These are phyloP conservation scores for Sthenelais limicola DNA, from an alignment of 2,888 invertebrate genomes.

Conservation along the genomic window DNA sequence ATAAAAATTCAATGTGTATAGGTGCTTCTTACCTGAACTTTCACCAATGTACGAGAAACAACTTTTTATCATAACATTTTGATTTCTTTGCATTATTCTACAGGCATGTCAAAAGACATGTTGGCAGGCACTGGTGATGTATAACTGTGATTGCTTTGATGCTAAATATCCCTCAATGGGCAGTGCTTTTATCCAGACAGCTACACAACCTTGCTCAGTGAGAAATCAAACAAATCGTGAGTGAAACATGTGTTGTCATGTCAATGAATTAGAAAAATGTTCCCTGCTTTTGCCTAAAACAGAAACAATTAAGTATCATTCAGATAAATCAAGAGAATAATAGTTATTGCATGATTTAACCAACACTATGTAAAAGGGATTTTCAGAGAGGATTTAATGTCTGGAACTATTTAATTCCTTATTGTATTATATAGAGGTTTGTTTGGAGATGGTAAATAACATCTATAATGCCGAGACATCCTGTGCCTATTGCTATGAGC, in stretches of 20 bases:
- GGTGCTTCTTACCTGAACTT: too few relatives aligned
- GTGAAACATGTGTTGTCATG: neutral
- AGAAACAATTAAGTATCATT: neutral
- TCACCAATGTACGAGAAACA: too few relatives aligned
- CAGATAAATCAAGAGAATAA: too few relatives aligned
- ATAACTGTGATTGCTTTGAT: constrained; percentile 13
- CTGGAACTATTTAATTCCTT: neutral
- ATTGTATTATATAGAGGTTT: neutral
- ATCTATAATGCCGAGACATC: neutral
- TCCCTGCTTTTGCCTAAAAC: too few relatives aligned
- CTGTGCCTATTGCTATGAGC: neutral
- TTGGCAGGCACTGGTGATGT: constrained; percentile 17
- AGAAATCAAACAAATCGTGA: constrained; percentile 5
- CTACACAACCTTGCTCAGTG: neutral
- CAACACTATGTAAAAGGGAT: too few relatives aligned
- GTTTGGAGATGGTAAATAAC: neutral
- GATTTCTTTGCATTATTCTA: too few relatives aligned
- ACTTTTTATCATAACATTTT: too few relatives aligned
- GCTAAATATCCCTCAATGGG: constrained; percentile 9
- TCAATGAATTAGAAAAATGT: too few relatives aligned
- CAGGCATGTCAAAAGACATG: constrained; percentile 34
- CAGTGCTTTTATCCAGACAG: neutral
- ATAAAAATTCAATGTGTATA: too few relatives aligned
- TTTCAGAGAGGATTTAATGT: neutral
- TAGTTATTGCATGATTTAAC: too few relatives aligned